Percentiles rank a stretch among this genome's conserved stretches.
Evolutionary conservation across 2,888 invertebrate species (phyloP).

Genomic region (Sclerodermus sp.): DNA sequence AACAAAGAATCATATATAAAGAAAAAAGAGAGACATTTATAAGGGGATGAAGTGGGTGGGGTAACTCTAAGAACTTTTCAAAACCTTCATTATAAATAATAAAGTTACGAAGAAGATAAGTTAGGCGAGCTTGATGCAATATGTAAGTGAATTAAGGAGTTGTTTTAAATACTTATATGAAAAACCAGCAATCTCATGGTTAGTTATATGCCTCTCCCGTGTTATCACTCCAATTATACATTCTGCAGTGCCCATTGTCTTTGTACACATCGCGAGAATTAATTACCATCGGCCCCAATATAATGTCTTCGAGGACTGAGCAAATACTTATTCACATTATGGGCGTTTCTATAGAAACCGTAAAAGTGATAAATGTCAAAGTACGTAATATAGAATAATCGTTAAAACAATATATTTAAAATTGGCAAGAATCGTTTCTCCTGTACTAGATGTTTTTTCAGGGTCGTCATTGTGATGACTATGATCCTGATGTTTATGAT

Average conservation of each 20-base stretch:
- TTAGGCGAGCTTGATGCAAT: constrained; percentile 1
- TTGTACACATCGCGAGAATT: too few relatives aligned
- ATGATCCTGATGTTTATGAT: constrained; percentile 15
- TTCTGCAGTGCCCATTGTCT: too few relatives aligned
- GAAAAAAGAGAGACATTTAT: too few relatives aligned
- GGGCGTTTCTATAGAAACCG: too few relatives aligned
- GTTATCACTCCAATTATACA: constrained; percentile 17
- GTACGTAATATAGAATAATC: constrained; percentile 40
- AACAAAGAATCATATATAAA: too few relatives aligned
- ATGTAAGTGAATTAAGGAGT: constrained; percentile 11
- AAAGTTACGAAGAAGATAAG: neutral
- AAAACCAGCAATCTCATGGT: constrained; percentile 21
- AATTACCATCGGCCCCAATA: too few relatives aligned
- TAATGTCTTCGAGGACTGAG: too few relatives aligned
- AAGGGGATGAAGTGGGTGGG: too few relatives aligned
- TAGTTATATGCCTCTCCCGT: constrained; percentile 26
- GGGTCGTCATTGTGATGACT: constrained; percentile 15
- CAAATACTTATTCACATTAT: too few relatives aligned
- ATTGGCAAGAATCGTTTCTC: constrained; percentile 40
- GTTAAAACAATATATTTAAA: constrained; percentile 43
- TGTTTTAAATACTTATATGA: constrained; percentile 14
- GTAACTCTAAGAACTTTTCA: too few relatives aligned
- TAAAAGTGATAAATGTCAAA: constrained; percentile 26
- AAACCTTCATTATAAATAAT: too few relatives aligned
- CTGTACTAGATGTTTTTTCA: constrained; percentile 30